Base-by-base conservation (phyloP, 2,797 vertebrate genomes). In the Coccyzus lansbergi region DNA sequence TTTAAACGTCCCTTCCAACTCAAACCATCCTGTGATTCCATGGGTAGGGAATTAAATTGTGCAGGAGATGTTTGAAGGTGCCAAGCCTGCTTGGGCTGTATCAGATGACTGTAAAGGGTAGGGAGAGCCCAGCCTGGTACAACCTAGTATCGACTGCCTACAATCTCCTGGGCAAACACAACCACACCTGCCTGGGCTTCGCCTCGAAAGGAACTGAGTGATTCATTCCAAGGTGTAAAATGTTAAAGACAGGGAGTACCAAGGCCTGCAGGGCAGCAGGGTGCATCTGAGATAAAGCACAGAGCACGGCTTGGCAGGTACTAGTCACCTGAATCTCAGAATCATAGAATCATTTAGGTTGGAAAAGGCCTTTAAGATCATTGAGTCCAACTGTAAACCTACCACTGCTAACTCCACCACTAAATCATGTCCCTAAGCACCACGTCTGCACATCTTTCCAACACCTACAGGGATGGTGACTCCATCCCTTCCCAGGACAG, bases 121-220 rank as follows among this genome's bases (percentile, higher is more conserved):
- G 76, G 76, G 83, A 88, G 14, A 90, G 68, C 68, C 33, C 87
- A 89, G 46, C 76, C 85, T 94, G 88, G 83, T 65, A 94, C 88
- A 64, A 33, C 49, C 56, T 38, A 15, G 22, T 56, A 21, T 33
- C 44, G 29, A 48, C 34, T 22, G 25, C 53, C 38, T 53, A 26
- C 28, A 40, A 80, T 34, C 64, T 77, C 48, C 60, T 52, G 72
- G 17, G 79, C 83, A 95, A 96, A 95, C 83, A 88, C 20, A 90
- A 58, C 95, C 95, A 86, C 95, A 42, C 94, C 93, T 90, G 93
- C 94, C 93, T 90, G 93, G 44, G 22, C 5, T 80, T 52, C 36
- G 49, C 36, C 36, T 71, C 13, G 20, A 62, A 77, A 6, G 13
- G 33, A 87, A 26, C 10, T 12, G 28, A 2, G 31, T 92, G 92